Percentiles rank a stretch among this genome's conserved stretches.
Evolutionary conservation across 2,113 vertebrate genomes (phyloP).

Genomic region (Corythornis cristatus): DNA sequence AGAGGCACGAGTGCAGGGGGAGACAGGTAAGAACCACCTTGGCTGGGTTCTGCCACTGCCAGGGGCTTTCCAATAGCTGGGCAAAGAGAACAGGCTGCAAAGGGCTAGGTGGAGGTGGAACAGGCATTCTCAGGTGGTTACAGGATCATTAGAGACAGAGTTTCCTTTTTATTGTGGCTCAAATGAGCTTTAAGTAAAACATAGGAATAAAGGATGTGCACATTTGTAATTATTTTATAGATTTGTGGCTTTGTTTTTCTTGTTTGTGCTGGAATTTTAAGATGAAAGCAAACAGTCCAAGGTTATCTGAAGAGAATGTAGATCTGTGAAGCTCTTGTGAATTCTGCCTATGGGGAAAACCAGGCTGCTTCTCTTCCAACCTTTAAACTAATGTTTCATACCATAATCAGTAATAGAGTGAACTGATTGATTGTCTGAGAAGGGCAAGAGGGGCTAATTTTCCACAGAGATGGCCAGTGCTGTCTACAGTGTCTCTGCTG

Average conservation of each 20-base stretch:
- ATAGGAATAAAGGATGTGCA: neutral
- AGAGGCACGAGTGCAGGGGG: neutral
- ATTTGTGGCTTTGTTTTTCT: neutral
- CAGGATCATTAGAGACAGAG: neutral
- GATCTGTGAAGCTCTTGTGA: neutral
- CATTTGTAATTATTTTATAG: constrained; percentile 19
- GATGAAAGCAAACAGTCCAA: constrained; percentile 53
- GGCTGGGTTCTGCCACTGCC: neutral
- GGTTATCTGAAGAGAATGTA: constrained; percentile 47
- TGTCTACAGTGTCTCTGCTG: neutral
- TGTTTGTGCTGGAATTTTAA: constrained; percentile 1
- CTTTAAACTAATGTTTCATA: neutral
- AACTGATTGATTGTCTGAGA: neutral
- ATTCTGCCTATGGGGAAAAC: neutral
- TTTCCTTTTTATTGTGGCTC: neutral
- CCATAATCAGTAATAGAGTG: neutral
- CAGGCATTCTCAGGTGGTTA: neutral
- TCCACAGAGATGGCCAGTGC: neutral
- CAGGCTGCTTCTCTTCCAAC: neutral
- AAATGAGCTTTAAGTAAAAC: neutral
- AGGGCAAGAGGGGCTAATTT: neutral
- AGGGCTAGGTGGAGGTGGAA: neutral
- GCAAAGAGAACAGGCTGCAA: neutral
- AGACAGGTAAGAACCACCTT: neutral
- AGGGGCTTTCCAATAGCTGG: neutral